Percentiles rank a stretch among this genome's conserved stretches.
Evolutionary conservation across 2,888 invertebrate species (phyloP).

Genomic region (Selenia dentaria): DNA sequence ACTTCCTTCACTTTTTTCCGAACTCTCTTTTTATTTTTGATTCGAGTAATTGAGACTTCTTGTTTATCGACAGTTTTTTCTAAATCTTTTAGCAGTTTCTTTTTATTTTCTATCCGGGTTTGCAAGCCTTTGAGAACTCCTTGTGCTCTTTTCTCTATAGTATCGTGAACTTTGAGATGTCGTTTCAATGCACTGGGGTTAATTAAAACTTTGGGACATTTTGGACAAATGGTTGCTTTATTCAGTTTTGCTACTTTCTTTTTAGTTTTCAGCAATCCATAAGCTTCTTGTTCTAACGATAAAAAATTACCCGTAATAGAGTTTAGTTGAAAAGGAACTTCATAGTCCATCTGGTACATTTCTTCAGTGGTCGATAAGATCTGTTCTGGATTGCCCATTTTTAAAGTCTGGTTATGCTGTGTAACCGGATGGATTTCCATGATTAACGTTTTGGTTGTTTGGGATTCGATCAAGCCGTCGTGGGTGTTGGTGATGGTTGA

Average conservation of each 20-base stretch:
- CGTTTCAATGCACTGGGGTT: slow-evolving; percentile 38
- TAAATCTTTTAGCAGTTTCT: slow-evolving; percentile 38
- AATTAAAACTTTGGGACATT: slow-evolving; percentile 59
- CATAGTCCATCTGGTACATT: slow-evolving; percentile 42
- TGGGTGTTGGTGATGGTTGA: slow-evolving; percentile 62
- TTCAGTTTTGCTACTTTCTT: slow-evolving; percentile 35
- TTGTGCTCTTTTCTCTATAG: slow-evolving; percentile 60
- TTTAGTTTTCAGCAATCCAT: slow-evolving; percentile 60
- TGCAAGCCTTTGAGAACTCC: slow-evolving; percentile 54
- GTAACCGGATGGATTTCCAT: slow-evolving; percentile 69
- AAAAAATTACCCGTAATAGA: slow-evolving; percentile 73
- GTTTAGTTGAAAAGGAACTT: slow-evolving; percentile 67
- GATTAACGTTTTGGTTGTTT: slow-evolving; percentile 66
- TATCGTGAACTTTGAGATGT: slow-evolving; percentile 62
- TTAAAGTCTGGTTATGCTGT: slow-evolving; percentile 33
- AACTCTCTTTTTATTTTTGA: too few relatives aligned
- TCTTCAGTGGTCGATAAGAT: slow-evolving; percentile 59
- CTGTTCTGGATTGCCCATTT: slow-evolving; percentile 63
- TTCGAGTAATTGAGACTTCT: too few relatives aligned
- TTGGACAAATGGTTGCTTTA: slow-evolving; percentile 46
- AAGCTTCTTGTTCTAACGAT: slow-evolving; percentile 72
- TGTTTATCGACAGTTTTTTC: too few relatives aligned
- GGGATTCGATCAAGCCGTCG: slow-evolving; percentile 60
- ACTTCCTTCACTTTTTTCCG: too few relatives aligned
- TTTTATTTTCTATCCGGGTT: slow-evolving; percentile 48